A percentile compares a stretch with the other conserved stretches of the same genome.
phyloP scores from a whole-genome alignment of 1,140 invertebrate species.

The Amyelois transitella region DNA sequence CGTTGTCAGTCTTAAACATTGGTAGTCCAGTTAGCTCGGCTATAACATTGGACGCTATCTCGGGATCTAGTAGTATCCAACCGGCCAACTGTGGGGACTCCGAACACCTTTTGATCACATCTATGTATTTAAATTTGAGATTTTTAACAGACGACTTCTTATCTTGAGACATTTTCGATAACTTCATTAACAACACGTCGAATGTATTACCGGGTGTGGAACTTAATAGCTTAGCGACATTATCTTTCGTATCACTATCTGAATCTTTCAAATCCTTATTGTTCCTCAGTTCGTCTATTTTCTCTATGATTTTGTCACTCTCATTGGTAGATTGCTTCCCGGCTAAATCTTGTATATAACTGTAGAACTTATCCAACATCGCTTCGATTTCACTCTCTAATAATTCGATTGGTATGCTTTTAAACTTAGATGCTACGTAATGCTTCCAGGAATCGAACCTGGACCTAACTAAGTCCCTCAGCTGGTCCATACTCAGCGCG shows the following conservation, averaged over 20 bases:
- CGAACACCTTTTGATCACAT: slow-evolving; percentile 43
- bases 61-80: slow-evolving; percentile 54
- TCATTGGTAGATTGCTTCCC: slow-evolving; percentile 39
- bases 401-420: slow-evolving; percentile 50
- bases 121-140: slow-evolving; percentile 57
- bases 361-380: slow-evolving; percentile 57
- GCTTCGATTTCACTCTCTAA: slow-evolving; percentile 53
- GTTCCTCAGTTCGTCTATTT: slow-evolving; percentile 40
- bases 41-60: slow-evolving; percentile 48
- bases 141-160: slow-evolving; percentile 48
- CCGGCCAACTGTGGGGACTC: slow-evolving; percentile 47
- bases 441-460: slow-evolving; percentile 58
- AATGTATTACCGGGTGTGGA: slow-evolving; percentile 48
- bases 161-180: slow-evolving; percentile 48
- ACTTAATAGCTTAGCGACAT: slow-evolving; percentile 48
- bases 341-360: slow-evolving; percentile 53
- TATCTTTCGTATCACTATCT: slow-evolving; percentile 44
- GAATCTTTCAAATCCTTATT: slow-evolving; percentile 28
- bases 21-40: slow-evolving; percentile 47
- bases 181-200: slow-evolving; percentile 56
- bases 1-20: slow-evolving; percentile 36
- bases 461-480: slow-evolving; percentile 42
- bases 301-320: slow-evolving; percentile 46
- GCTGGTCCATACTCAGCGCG: slow-evolving; percentile 51
- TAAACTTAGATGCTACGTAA: slow-evolving; percentile 51